phyloP scores from a whole-genome alignment of 2,113 vertebrate genomes.

The Nycticryphes semicollaris region DNA sequence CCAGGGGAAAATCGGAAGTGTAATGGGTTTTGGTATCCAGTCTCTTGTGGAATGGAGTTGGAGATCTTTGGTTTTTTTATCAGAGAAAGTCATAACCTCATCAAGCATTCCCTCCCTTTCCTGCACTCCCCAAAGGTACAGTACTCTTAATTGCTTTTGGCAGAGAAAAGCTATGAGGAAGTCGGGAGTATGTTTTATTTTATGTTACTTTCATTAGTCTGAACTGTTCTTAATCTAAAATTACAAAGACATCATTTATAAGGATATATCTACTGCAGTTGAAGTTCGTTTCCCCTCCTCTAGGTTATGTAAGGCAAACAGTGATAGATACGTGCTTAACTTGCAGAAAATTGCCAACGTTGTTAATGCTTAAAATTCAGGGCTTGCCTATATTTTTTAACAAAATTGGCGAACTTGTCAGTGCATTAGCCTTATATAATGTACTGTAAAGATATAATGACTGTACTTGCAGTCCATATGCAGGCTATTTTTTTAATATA shows the following conservation, averaged over 20 bases:
- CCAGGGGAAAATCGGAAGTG: neutral
- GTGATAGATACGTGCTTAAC: neutral
- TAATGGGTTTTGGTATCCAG: neutral
- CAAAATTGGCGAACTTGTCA: neutral
- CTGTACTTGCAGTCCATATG: neutral
- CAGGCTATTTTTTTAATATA: neutral
- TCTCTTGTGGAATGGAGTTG: neutral
- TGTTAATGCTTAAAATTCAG: neutral
- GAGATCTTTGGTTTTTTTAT: conserved; percentile 4
- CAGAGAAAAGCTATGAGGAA: conserved; percentile 55
- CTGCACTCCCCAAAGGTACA: conserved; percentile 15
- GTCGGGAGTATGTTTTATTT: conserved; percentile 24
- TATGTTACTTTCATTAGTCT: conserved; percentile 16
- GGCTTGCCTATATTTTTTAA: neutral
- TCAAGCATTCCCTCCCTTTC: conserved; percentile 40
- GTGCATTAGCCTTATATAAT: neutral
- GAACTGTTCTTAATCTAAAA: conserved; percentile 25
- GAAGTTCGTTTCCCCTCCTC: neutral
- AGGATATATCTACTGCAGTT: neutral
- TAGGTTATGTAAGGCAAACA: neutral
- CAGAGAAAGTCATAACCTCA: conserved; percentile 1
- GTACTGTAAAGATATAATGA: neutral
- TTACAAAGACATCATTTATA: neutral
- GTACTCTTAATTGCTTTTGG: conserved; percentile 46
- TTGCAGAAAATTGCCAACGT: neutral